These are phyloP conservation scores for Megalurothrips usitatus DNA, from an alignment of 2,888 invertebrate species.

Conservation along the genomic window DNA sequence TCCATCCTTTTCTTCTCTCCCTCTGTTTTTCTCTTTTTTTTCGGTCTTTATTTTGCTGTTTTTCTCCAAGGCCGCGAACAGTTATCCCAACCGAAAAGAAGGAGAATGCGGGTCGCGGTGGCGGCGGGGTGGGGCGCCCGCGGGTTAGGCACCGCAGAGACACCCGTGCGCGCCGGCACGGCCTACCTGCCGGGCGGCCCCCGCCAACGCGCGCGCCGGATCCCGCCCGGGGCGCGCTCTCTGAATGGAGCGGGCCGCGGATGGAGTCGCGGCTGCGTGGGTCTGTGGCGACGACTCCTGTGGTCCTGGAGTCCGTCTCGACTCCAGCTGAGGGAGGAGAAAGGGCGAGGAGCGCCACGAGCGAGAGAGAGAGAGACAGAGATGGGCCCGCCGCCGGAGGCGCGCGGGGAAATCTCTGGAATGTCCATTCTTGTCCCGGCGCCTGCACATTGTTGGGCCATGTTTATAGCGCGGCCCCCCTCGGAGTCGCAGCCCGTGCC, in stretches of 20 bases:
- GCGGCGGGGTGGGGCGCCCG: neutral
- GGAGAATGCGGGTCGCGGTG: too few relatives aligned
- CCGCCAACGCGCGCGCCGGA: neutral
- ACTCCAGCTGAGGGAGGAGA: neutral
- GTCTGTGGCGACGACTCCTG: too few relatives aligned
- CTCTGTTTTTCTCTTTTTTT: too few relatives aligned
- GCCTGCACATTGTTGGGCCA: constrained; percentile 11
- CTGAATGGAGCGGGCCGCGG: too few relatives aligned
- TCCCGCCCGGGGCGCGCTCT: too few relatives aligned
- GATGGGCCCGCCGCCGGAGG: neutral
- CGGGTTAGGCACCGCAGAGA: neutral
- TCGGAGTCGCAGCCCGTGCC: neutral
- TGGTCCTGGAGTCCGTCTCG: too few relatives aligned
- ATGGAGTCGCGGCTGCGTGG: too few relatives aligned
- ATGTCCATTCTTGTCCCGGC: constrained; percentile 16
- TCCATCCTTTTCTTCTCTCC: too few relatives aligned
- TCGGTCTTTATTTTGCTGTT: too few relatives aligned
- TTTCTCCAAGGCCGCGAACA: too few relatives aligned
- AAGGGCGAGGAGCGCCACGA: neutral
- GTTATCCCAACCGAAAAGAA: too few relatives aligned
- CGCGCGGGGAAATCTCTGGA: neutral
- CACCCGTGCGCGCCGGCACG: neutral
- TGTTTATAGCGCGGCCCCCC: neutral
- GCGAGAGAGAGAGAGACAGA: neutral
- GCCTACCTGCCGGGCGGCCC: neutral